Base-by-base conservation (phyloP, 2,888 invertebrate genomes). In the Hirudinaria manillensis region DNA sequence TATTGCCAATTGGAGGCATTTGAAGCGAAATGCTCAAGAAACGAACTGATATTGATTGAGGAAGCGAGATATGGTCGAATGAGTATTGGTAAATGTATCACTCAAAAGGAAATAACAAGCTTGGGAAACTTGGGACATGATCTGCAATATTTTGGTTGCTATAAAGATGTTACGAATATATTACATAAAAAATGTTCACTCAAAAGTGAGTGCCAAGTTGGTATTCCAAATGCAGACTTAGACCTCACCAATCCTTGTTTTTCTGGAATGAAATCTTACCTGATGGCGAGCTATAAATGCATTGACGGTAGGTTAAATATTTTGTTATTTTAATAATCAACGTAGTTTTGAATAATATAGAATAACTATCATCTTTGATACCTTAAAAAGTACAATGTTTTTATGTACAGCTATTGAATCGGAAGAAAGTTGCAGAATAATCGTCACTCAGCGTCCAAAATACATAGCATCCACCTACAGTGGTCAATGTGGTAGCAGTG, bases 11-110 rank as follows among this genome's bases (percentile, higher is more conserved):
- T 2, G 29, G 68, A 68, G 13, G 16, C 29, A 29, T 68, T 68
- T 34, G 34, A 34, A 29, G 34, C 68, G 10, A 68, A 4, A 34
- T 68, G 68, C 34, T n/a, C 32, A 24, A 68, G 32, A 68, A 68
- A 24, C 21, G 68, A 68, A 68, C 13, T 68, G n/a, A 24, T 68
- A 32, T 34, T 36, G 32, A 34, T 68, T n/a, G 68, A 68, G 36
- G 68, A 68, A 36, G 68, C 68, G 7, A 34, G n/a, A n/a, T 68
- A 34, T 34, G 68, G 68, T 68, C 68, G 68, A 21, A 32, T 34
- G 36, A 29, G 34, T 29, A 34, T 68, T n/a, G 32, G 34, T 13
- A 68, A 66, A 72, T 75, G 75, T 53, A 34, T 75, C n/a, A 34
- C 68, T n/a, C 34, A 68, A 16, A 70, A 75, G 51, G 72, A 53